These are phyloP conservation scores for Cynodonichthys magdalenae DNA, from an alignment of 2,797 vertebrate genomes.

Conservation along the genomic window DNA sequence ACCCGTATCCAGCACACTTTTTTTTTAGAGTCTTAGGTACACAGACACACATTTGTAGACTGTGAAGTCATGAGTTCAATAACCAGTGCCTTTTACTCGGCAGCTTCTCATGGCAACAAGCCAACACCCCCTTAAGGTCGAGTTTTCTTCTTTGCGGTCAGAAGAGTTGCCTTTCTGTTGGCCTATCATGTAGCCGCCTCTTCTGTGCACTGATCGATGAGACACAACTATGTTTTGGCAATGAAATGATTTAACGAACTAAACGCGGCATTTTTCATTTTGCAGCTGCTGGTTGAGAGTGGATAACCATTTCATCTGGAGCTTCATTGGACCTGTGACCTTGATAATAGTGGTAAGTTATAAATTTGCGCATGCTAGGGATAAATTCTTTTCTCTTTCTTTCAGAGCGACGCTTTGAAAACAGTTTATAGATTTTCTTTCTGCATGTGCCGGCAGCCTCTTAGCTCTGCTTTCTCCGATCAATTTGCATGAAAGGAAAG, in stretches of 20 bases:
- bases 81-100: constrained; percentile 52
- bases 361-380: constrained; percentile 15
- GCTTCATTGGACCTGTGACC: constrained; percentile 95
- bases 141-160: constrained; percentile 65
- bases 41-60: constrained; percentile 58
- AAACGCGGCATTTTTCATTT: constrained; percentile 46
- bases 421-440: constrained; percentile 60
- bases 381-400: constrained; percentile 12
- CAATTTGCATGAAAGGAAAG: constrained; percentile 81
- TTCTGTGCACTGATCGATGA: constrained; percentile 58
- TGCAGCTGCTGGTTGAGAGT: constrained; percentile 93
- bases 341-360: constrained; percentile 93
- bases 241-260: constrained; percentile 58
- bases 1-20: not conserved
- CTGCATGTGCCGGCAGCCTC: constrained; percentile 36
- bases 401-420: constrained; percentile 48
- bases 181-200: constrained; percentile 49
- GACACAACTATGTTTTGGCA: constrained; percentile 64
- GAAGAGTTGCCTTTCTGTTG: constrained; percentile 47
- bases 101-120: constrained; percentile 53
- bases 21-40: constrained; percentile 13
- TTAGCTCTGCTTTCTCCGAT: constrained; percentile 63
- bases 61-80: constrained; percentile 64
- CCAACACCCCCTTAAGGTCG: constrained; percentile 60
- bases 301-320: constrained; percentile 99